These are phyloP conservation scores for Cygnus buccinator DNA, from an alignment of 2,113 vertebrate species.

Conservation along the genomic window DNA sequence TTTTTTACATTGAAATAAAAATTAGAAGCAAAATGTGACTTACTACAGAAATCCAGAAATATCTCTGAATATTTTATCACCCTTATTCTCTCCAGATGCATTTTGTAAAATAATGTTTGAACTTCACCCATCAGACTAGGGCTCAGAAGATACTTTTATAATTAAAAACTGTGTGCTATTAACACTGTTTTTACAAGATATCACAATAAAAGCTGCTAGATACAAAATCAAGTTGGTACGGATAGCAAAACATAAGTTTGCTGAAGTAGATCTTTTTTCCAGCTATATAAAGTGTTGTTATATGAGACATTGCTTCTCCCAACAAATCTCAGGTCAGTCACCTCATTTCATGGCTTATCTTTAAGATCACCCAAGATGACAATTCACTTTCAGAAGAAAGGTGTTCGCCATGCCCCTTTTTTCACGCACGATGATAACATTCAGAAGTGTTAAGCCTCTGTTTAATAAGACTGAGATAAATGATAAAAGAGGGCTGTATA, in stretches of 20 bases:
- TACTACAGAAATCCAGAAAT: background rate
- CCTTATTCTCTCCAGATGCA: background rate
- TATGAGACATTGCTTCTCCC: accelerated
- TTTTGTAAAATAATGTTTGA: background rate
- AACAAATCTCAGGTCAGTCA: background rate
- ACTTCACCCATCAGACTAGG: background rate
- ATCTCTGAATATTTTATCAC: background rate
- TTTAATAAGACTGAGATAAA: background rate
- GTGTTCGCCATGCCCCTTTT: background rate
- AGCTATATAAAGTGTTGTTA: background rate
- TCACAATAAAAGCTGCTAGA: background rate
- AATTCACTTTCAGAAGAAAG: background rate
- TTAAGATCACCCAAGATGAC: background rate
- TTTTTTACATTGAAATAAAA: background rate
- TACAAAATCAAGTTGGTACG: background rate
- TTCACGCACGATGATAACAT: background rate
- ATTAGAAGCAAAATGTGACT: background rate
- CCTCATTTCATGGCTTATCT: background rate
- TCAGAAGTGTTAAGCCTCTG: background rate
- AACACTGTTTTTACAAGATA: background rate
- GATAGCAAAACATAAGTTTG: background rate
- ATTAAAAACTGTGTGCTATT: background rate
- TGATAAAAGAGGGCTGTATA: background rate
- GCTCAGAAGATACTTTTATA: background rate
- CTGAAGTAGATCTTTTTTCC: background rate